These are phyloP conservation scores for Oceanites oceanicus DNA, from an alignment of 2,113 vertebrate species.

Conservation along the genomic window DNA sequence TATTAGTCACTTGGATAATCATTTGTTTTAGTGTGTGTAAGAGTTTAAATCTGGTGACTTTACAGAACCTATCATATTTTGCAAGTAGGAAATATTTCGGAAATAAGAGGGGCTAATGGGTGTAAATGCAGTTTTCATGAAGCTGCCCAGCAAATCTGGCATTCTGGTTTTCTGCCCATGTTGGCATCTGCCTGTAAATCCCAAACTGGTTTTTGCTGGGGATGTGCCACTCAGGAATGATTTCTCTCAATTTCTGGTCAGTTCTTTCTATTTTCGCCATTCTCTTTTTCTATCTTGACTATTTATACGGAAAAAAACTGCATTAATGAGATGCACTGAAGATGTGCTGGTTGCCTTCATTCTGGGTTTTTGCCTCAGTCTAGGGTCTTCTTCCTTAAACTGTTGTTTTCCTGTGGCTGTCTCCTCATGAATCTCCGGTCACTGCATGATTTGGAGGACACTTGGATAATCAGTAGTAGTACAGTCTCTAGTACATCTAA, in stretches of 20 bases:
- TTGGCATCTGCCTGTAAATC: neutral
- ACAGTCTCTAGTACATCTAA: neutral
- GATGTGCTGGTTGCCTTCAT: neutral
- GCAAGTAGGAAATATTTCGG: neutral
- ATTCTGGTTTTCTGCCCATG: neutral
- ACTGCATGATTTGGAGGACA: neutral
- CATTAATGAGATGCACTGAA: neutral
- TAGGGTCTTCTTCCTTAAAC: neutral
- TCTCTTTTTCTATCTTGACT: neutral
- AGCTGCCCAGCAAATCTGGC: neutral
- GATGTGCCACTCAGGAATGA: neutral
- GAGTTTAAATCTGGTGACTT: neutral
- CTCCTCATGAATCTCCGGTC: neutral
- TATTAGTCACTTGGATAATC: neutral
- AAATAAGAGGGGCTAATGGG: neutral
- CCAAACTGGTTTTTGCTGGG: neutral
- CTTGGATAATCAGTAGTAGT: neutral
- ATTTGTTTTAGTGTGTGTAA: neutral
- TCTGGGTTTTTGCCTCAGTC: neutral
- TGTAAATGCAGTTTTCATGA: neutral
- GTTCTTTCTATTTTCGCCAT: neutral
- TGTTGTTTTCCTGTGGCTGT: neutral
- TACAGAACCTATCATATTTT: neutral
- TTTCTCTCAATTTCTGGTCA: neutral
- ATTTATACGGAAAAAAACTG: neutral